Evolutionary conservation across 2,113 vertebrate species (phyloP).

Genomic region (Acanthisitta chloris): DNA sequence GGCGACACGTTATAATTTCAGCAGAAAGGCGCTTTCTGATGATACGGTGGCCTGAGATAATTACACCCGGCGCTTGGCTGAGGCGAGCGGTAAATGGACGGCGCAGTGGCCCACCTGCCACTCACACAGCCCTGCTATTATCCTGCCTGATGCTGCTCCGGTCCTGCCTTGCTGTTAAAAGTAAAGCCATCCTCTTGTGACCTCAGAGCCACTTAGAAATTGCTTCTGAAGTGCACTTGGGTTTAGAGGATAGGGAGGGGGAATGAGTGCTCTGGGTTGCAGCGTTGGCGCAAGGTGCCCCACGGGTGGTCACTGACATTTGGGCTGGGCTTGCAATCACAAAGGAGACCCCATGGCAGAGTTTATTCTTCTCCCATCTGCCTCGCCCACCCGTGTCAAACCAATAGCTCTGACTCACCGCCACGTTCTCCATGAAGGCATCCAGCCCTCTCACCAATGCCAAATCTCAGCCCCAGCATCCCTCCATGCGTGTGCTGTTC

Average conservation of each 20-base stretch:
- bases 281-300: fast-evolving
- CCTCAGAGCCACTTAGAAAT: neutral
- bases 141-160: neutral
- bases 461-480: neutral
- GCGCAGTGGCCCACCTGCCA: neutral
- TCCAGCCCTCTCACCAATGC: fast-evolving
- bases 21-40: neutral
- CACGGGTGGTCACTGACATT: fast-evolving
- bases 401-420: fast-evolving
- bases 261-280: fast-evolving
- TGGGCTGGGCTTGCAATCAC: fast-evolving
- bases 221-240: neutral
- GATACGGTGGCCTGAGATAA: neutral
- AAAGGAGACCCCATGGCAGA: neutral
- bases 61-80: neutral
- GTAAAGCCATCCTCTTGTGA: neutral
- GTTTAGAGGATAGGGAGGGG: neutral
- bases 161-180: neutral
- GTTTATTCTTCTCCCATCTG: neutral
- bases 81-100: neutral
- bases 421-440: fast-evolving
- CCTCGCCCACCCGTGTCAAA: neutral
- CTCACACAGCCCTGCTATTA: neutral
- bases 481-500: fast-evolving
- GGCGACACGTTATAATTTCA: neutral